These are phyloP conservation scores for Acleris literana DNA, from an alignment of 2,888 invertebrate genomes.

Conservation along the genomic window DNA sequence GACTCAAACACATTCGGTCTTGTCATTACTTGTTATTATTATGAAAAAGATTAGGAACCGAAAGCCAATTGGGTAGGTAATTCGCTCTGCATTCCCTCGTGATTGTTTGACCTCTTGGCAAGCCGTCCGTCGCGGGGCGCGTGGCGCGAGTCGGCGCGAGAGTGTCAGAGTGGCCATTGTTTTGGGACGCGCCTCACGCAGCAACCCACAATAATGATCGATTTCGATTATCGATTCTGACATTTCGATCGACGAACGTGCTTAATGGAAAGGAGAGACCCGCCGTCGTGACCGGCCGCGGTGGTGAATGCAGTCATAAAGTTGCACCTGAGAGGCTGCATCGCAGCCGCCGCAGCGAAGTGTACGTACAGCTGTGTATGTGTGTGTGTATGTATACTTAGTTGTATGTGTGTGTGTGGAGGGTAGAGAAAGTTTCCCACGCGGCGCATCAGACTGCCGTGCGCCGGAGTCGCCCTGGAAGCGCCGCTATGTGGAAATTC, in stretches of 20 bases:
- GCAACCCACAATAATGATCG: neutral
- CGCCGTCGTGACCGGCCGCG: neutral
- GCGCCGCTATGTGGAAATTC: neutral
- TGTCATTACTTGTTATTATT: neutral
- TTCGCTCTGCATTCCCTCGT: neutral
- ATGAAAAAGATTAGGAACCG: too few relatives aligned
- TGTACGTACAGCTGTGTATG: neutral
- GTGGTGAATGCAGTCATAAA: too few relatives aligned
- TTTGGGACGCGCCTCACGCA: neutral
- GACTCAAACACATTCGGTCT: too few relatives aligned
- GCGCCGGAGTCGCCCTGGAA: neutral
- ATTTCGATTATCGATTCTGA: conserved; percentile 5
- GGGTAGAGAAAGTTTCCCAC: conserved; percentile 28
- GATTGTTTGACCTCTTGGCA: neutral
- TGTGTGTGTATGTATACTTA: too few relatives aligned
- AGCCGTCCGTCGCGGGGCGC: neutral
- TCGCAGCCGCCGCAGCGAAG: neutral
- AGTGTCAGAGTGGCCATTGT: neutral
- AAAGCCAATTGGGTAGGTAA: too few relatives aligned
- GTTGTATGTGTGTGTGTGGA: neutral
- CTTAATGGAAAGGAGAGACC: conserved; percentile 1
- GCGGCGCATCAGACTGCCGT: conserved; percentile 14
- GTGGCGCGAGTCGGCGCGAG: neutral
- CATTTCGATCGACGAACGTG: neutral
- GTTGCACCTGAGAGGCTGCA: neutral